Evolutionary conservation across 2,797 vertebrate species (phyloP), one percentile per base, ranked within the genome.

Genomic region (Ctenochaetus hawaiiensis): DNA sequence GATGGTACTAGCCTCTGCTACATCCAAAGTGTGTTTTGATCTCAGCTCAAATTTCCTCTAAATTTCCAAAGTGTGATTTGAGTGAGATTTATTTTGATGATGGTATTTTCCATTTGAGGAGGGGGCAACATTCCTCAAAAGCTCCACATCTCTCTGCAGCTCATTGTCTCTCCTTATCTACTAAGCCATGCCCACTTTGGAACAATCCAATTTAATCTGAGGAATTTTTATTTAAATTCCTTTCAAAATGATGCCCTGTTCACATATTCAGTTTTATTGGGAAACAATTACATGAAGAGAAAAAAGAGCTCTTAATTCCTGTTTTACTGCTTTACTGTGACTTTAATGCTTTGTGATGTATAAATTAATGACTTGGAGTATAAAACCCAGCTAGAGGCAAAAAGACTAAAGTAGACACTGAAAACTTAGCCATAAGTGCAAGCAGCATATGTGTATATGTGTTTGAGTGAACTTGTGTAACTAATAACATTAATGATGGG

Each of bases 401-500:
- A 30, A 5, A 30, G 26, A 30, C 26, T 30, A 30, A 30, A 30
- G 4, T 34, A 34, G 30, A 34, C 30, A 34, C 10, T 51, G 41
- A 45, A 77, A 65, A 65, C 18, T 39, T 59, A 39, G 43, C 45
- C 72, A 62, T 48, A 41, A 56, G 52, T 44, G 26, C 64, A 41
- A 70, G 72, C 43, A 26, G 52, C 8, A 34, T 34, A 6, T 34
- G 30, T 34, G 5, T 34, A 1, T 30, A 34, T 34, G 18, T 39
- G 22, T 63, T 26, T 63, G 58, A 0, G 3, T 72, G 66, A 30
- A 51, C 74, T 72, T 64, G 39, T 9, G 43, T 52, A 22, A 59
- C 61, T 62, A 65, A 57, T 43, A 52, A 60, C 30, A 34, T 63
- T 70, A 75, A 63, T 56, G 60, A 62, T 53, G 10, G 51, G 47